A percentile compares a stretch with the other conserved stretches of the same genome.
Evolutionary conservation across 2,113 vertebrate genomes (phyloP).

Genomic region (Serinus canaria): DNA sequence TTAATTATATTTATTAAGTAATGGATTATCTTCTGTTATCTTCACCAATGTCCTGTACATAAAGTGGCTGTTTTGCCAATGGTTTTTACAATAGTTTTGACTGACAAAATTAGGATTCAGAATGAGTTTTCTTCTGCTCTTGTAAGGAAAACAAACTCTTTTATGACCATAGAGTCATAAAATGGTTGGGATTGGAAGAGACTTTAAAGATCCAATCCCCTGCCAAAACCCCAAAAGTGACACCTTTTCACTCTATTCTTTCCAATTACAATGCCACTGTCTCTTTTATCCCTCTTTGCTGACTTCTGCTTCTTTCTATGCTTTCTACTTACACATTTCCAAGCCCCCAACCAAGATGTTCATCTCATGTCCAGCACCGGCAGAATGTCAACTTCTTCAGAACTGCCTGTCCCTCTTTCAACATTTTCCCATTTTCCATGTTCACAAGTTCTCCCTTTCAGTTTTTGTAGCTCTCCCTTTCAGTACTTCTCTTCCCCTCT

Average conservation of each 20-base stretch:
- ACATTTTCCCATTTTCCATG: background rate
- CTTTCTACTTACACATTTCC: background rate
- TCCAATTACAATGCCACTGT: background rate
- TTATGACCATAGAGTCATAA: background rate
- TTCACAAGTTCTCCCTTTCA: background rate
- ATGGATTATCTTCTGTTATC: background rate
- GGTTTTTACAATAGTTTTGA: background rate
- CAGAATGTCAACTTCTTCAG: background rate
- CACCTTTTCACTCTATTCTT: fast-evolving
- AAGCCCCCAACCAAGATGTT: background rate
- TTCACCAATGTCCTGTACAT: fast-evolving
- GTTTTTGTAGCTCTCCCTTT: background rate
- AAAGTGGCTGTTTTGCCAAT: background rate
- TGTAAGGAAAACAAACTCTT: background rate
- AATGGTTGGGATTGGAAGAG: background rate
- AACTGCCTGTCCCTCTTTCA: background rate
- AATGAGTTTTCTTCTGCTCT: background rate
- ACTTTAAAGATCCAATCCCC: background rate
- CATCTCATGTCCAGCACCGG: background rate
- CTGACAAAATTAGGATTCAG: background rate
- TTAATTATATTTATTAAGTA: background rate
- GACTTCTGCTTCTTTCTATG: background rate
- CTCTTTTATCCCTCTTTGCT: background rate
- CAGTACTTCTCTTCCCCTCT: background rate
- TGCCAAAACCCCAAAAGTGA: background rate